phyloP scores from a whole-genome alignment of 2,113 vertebrate species.

The Colossoma macropomum region DNA sequence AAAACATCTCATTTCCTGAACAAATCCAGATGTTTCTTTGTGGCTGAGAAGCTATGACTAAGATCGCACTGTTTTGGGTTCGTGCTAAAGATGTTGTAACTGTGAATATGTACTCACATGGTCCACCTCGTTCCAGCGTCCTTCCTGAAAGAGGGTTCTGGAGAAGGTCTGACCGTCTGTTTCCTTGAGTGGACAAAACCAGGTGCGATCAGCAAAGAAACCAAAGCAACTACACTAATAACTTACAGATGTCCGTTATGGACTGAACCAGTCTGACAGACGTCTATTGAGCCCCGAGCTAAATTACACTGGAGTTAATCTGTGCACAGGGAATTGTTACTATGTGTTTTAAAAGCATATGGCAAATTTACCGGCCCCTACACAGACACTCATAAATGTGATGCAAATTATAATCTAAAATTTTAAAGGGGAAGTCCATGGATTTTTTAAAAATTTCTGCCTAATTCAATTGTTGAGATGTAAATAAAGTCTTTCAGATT shows the following conservation, averaged over 20 bases:
- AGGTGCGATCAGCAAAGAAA: not conserved
- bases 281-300: not conserved
- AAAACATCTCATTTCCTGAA: no score
- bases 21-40: no score
- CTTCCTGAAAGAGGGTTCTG: slow-evolving; percentile 76
- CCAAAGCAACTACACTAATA: not conserved
- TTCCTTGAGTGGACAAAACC: slow-evolving; percentile 69
- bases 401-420: no score
- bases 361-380: not conserved
- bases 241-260: not conserved
- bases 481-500: no score
- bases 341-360: slow-evolving; percentile 73
- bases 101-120: slow-evolving; percentile 78
- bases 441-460: no score
- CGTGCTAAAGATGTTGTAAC: not conserved
- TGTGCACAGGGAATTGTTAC: not conserved
- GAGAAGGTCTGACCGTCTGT: slow-evolving; percentile 81
- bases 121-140: slow-evolving; percentile 77
- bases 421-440: no score
- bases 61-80: not conserved
- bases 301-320: not conserved
- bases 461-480: no score
- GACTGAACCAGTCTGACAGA: not conserved
- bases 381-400: not conserved
- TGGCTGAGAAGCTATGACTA: not conserved